Conservation (phyloP, 2,888 invertebrate species). For the Tromatobia lineatoria region DNA sequence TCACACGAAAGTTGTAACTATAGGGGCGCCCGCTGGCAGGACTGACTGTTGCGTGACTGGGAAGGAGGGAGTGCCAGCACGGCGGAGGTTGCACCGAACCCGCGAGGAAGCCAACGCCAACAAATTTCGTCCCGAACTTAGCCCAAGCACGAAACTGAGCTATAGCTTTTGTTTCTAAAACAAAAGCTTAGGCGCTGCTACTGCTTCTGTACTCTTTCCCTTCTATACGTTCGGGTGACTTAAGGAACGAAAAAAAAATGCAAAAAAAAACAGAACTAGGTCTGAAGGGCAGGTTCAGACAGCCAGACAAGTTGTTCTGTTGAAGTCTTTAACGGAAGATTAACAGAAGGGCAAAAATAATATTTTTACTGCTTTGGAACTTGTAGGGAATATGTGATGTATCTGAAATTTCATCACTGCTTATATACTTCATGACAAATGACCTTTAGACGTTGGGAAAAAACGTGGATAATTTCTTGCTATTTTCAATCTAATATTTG, state of each 20-base stretch:
- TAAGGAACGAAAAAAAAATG: slow-evolving; percentile 3
- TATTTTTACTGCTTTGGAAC: background rate
- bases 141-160: slow-evolving; percentile 43
- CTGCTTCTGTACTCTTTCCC: slow-evolving; percentile 3
- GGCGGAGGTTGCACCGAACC: slow-evolving; percentile 39
- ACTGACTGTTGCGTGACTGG: slow-evolving; percentile 51
- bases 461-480: no score
- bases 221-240: background rate
- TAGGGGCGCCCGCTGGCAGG: slow-evolving; percentile 5
- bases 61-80: slow-evolving; percentile 39
- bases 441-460: no score
- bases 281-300: background rate
- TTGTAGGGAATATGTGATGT: no score
- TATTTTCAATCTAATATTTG: no score
- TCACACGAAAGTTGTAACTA: slow-evolving; percentile 33
- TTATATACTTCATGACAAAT: no score
- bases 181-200: slow-evolving; percentile 34
- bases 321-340: background rate
- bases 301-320: background rate
- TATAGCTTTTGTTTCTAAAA: slow-evolving; percentile 30
- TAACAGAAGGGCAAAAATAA: background rate
- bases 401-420: no score
- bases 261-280: background rate
- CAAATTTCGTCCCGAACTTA: slow-evolving; percentile 47
- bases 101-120: slow-evolving; percentile 39